Conservation (phyloP, 2,113 vertebrate genomes). For the Neomonachus schauinslandi region DNA sequence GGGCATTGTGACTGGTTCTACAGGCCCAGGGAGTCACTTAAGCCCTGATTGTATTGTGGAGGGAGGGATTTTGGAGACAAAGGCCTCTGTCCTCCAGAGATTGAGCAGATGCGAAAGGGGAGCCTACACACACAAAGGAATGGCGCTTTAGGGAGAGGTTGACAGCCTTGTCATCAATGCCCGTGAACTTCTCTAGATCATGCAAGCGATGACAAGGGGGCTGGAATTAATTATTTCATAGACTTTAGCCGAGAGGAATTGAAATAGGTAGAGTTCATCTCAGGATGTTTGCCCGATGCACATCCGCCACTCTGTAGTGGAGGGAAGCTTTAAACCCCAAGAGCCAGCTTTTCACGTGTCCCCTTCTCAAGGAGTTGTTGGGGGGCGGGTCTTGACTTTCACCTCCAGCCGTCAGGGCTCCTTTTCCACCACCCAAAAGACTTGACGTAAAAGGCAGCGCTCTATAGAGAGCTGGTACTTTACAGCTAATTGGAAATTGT, state of each 20-base stretch:
- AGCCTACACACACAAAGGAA: conserved; percentile 88
- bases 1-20: conserved; percentile 86
- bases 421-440: conserved; percentile 20
- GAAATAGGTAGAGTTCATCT: conserved; percentile 80
- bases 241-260: conserved; percentile 82
- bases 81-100: conserved; percentile 93
- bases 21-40: conserved; percentile 86
- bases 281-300: neutral
- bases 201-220: conserved; percentile 85
- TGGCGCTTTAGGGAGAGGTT: conserved; percentile 84
- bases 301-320: neutral
- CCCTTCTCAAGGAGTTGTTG: neutral
- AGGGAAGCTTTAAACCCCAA: conserved; percentile 35
- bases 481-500: conserved; percentile 60
- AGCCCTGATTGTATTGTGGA: conserved; percentile 93
- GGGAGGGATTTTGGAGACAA: conserved; percentile 92
- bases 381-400: neutral
- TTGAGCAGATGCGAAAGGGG: conserved; percentile 92
- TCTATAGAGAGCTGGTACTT: conserved; percentile 23
- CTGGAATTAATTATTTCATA: conserved; percentile 85
- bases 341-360: neutral
- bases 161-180: conserved; percentile 84
- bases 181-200: conserved; percentile 83
- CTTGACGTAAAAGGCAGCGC: conserved; percentile 11
- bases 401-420: neutral